Conservation (phyloP, 2,797 vertebrate genomes). For the Aselliscus stoliczkanus region DNA sequence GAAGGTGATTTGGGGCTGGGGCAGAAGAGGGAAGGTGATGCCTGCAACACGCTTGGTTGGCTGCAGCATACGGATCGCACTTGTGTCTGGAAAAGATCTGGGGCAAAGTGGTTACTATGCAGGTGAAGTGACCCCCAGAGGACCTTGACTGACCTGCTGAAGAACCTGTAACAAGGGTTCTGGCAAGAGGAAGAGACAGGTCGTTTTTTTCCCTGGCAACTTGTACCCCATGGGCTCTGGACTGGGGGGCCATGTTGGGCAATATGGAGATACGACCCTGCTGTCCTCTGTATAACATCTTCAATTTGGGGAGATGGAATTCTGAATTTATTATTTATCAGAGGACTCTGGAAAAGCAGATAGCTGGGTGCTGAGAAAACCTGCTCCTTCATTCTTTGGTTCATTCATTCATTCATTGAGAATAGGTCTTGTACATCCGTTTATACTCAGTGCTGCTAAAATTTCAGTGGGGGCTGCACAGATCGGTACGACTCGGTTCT, state of each 20-base stretch:
- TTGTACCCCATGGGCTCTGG: neutral
- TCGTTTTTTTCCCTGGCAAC: neutral
- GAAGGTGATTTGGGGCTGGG: fast-evolving
- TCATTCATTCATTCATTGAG: neutral
- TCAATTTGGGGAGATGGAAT: neutral
- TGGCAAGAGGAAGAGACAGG: neutral
- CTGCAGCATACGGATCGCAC: fast-evolving
- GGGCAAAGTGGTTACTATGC: neutral
- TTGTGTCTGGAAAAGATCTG: neutral
- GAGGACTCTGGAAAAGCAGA: neutral
- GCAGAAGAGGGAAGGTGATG: fast-evolving
- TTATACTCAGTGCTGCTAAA: neutral
- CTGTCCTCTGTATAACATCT: neutral
- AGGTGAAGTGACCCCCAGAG: neutral
- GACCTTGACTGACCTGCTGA: neutral
- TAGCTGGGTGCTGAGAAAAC: neutral
- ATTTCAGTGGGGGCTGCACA: neutral
- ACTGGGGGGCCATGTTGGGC: neutral
- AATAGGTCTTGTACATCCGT: neutral
- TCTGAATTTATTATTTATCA: neutral
- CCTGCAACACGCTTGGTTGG: no score
- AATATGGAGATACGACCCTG: neutral
- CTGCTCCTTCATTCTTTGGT: neutral
- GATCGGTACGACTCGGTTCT: neutral
- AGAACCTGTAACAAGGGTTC: neutral